Conservation (phyloP, 2,797 vertebrate species). For the Chelidonichthys spinosus region DNA sequence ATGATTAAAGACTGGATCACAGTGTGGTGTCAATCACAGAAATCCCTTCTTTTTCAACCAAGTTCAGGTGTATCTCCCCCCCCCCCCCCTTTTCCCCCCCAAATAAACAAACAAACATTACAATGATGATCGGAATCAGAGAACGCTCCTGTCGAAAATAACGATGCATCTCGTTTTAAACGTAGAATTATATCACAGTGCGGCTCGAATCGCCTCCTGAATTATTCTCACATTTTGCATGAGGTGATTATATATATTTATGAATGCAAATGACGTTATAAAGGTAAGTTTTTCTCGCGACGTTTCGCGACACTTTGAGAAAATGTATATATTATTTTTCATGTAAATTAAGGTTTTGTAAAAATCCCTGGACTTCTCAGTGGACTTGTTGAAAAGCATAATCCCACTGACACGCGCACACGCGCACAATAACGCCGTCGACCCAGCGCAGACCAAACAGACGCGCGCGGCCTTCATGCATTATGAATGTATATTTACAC, state of each 20-base stretch:
- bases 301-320: background rate
- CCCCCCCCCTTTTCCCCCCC: background rate
- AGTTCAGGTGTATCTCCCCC: background rate
- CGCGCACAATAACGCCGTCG: background rate
- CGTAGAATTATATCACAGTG: background rate
- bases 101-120: slow-evolving; percentile 1
- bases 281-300: background rate
- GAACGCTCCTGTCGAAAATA: background rate
- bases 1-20: too few relatives aligned
- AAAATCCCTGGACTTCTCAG: background rate
- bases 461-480: slow-evolving; percentile 54
- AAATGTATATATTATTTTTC: background rate
- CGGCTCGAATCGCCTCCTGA: background rate
- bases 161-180: background rate
- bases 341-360: background rate
- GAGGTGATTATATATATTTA: background rate
- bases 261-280: background rate
- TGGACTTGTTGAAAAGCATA: slow-evolving; percentile 29
- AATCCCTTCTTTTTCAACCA: background rate
- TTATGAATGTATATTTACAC: slow-evolving; percentile 74
- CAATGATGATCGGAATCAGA: background rate
- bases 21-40: background rate
- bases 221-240: background rate
- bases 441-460: slow-evolving; percentile 47
- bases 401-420: slow-evolving; percentile 4